These are phyloP conservation scores for Branchipolynoe longqiensis DNA, from an alignment of 2,888 invertebrate genomes.

Conservation along the genomic window DNA sequence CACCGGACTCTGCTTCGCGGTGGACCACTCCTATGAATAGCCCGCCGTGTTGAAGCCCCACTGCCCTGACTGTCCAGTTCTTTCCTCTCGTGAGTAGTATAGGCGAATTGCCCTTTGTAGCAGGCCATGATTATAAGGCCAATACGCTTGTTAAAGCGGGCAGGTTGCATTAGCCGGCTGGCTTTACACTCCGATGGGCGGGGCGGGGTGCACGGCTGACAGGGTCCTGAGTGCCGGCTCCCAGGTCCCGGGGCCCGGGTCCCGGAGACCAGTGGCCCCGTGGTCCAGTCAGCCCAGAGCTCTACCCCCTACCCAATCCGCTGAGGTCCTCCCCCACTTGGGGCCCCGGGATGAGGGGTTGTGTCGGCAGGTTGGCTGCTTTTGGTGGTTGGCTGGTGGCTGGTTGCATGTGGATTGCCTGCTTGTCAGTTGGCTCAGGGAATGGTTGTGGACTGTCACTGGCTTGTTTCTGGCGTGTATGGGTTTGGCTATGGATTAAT, in stretches of 20 bases:
- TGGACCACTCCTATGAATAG: no score
- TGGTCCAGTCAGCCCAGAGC: neutral
- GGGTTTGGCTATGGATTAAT: no score
- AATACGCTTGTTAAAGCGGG: neutral
- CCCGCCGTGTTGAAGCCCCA: no score
- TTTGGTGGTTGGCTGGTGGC: no score
- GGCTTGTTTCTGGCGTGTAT: no score
- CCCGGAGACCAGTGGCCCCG: neutral
- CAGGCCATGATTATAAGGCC: constrained; percentile 19
- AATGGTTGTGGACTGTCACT: no score
- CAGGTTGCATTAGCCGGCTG: constrained; percentile 23
- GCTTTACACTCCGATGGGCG: constrained; percentile 7
- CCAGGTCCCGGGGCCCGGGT: neutral
- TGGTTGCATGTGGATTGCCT: no score
- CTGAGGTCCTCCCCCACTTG: neutral
- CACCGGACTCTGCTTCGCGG: no score
- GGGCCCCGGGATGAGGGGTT: neutral
- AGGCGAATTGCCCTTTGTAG: neutral
- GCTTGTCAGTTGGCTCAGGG: no score
- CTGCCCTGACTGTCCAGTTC: no score
- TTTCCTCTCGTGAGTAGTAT: constrained; percentile 33
- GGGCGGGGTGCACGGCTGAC: neutral
- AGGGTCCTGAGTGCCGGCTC: no score
- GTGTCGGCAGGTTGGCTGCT: no score
- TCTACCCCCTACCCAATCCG: neutral